These are phyloP conservation scores for Calycopis cecrops DNA, from an alignment of 1,140 invertebrate genomes.

Conservation along the genomic window DNA sequence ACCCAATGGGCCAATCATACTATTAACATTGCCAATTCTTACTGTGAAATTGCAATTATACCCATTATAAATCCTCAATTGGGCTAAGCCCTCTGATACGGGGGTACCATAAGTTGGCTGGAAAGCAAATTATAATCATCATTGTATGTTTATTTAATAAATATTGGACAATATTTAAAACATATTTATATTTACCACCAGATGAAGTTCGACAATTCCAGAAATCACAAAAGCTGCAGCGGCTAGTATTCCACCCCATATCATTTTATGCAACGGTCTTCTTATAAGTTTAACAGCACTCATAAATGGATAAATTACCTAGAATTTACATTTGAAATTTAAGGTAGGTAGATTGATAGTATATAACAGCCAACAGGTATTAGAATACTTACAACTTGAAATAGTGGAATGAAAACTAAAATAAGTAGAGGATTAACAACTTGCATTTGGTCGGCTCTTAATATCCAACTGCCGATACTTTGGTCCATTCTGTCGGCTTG, in stretches of 20 bases:
- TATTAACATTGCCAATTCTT: constrained; percentile 24
- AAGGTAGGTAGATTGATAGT: constrained; percentile 6
- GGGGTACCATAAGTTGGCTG: constrained; percentile 66
- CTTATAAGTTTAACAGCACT: constrained; percentile 88
- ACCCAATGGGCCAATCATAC: constrained; percentile 38
- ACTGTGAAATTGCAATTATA: constrained; percentile 56
- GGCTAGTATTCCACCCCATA: constrained; percentile 89
- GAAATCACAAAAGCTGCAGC: constrained; percentile 91
- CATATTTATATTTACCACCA: constrained; percentile 78
- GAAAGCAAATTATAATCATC: constrained; percentile 26
- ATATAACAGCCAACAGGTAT: constrained; percentile 3
- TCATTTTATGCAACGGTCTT: constrained; percentile 89
- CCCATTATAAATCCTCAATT: constrained; percentile 61
- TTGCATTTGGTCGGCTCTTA: constrained; percentile 90
- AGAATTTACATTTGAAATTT: constrained; percentile 24
- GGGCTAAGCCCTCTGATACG: constrained; percentile 50
- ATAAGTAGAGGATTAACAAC: constrained; percentile 88
- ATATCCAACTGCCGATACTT: constrained; percentile 73
- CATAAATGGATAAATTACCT: constrained; percentile 86
- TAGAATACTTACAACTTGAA: constrained; percentile 76
- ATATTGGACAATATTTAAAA: constrained; percentile 3
- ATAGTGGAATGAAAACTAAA: constrained; percentile 86
- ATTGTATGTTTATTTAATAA: constrained; percentile 8
- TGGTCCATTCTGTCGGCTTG: constrained; percentile 84
- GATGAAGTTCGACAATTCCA: constrained; percentile 86